phyloP scores from a whole-genome alignment of 2,113 vertebrate species.

The Ctenodactylus gundi region DNA sequence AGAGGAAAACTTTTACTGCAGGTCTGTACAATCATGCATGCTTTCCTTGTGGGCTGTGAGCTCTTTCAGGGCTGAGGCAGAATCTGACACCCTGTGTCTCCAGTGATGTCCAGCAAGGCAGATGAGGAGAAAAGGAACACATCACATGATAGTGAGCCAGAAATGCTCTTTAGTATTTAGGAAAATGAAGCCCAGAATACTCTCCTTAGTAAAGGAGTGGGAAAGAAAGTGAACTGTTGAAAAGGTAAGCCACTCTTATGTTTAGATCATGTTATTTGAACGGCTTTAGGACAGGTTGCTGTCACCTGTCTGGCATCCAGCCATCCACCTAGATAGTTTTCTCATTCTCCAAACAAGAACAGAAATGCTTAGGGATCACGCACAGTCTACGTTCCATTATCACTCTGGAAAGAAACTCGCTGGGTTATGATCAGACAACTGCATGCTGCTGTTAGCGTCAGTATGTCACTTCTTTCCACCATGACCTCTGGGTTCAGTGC shows the following conservation, averaged over 20 bases:
- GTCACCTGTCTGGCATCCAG: background rate
- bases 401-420: background rate
- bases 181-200: too few relatives aligned
- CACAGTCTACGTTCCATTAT: background rate
- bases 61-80: background rate
- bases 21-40: background rate
- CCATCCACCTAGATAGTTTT: background rate
- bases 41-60: background rate
- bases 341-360: background rate
- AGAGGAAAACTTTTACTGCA: background rate
- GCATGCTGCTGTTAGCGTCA: background rate
- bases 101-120: background rate
- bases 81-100: background rate
- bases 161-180: too few relatives aligned
- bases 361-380: background rate
- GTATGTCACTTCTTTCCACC: background rate
- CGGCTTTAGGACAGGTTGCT: background rate
- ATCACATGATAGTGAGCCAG: background rate
- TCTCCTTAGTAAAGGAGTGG: background rate
- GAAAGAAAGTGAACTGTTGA: background rate
- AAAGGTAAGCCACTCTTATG: background rate
- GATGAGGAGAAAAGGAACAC: background rate
- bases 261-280: background rate
- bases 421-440: background rate
- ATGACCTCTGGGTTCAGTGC: background rate